Conservation (phyloP, 1,140 invertebrate species). For the Steinernema feltiae region DNA sequence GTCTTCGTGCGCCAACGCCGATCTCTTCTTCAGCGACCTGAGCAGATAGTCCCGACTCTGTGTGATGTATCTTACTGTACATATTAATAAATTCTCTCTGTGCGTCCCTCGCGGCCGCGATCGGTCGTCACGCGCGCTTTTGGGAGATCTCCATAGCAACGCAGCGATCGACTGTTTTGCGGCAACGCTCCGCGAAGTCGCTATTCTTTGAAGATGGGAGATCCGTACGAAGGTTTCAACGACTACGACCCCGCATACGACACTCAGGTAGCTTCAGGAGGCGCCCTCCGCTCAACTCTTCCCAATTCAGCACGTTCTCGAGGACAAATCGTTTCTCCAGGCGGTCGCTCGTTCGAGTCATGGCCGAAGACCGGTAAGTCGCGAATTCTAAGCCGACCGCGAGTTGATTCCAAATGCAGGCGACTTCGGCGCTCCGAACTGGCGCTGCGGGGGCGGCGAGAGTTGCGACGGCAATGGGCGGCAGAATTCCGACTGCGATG, state of each 20-base stretch:
- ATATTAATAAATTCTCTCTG: neutral
- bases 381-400: neutral
- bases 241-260: conserved; percentile 55
- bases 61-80: neutral
- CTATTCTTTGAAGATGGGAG: conserved; percentile 28
- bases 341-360: conserved; percentile 47
- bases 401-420: neutral
- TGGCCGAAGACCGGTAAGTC: conserved; percentile 48
- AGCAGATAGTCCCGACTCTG: neutral
- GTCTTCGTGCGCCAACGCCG: conserved; percentile 21
- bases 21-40: conserved; percentile 25
- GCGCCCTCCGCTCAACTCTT: neutral
- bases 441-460: neutral
- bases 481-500: conserved; percentile 22
- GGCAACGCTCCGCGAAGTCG: conserved; percentile 3
- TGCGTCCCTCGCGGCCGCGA: conserved; percentile 17
- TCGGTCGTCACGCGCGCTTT: conserved; percentile 22
- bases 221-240: conserved; percentile 53
- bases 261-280: conserved; percentile 36
- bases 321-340: conserved; percentile 46
- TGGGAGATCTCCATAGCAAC: conserved; percentile 21
- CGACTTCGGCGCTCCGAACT: neutral
- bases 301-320: conserved; percentile 48
- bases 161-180: conserved; percentile 23
- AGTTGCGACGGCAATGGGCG: conserved; percentile 7